phyloP scores from a whole-genome alignment of 1,140 invertebrate species.

The Bicyclus anynana region DNA sequence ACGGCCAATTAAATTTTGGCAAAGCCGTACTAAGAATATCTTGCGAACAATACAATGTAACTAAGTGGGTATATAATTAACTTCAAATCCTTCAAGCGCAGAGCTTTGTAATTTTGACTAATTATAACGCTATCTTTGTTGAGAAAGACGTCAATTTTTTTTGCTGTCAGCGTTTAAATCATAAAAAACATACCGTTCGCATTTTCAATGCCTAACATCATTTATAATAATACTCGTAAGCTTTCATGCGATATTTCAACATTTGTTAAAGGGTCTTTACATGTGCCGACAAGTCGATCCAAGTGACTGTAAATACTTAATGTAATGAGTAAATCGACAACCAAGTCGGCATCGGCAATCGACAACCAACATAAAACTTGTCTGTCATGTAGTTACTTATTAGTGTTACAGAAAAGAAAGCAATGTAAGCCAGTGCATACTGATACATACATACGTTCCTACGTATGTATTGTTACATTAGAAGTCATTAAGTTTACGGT shows the following conservation, averaged over 20 bases:
- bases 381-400: too few relatives aligned
- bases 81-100: slow-evolving; percentile 5
- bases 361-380: too few relatives aligned
- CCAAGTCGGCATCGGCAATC: too few relatives aligned
- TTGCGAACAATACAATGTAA: neutral
- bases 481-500: too few relatives aligned
- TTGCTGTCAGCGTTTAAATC: slow-evolving; percentile 13
- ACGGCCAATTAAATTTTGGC: neutral
- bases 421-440: too few relatives aligned
- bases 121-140: slow-evolving; percentile 35
- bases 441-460: too few relatives aligned
- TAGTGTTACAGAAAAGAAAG: too few relatives aligned
- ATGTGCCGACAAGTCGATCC: neutral
- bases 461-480: too few relatives aligned
- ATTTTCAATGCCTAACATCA: slow-evolving; percentile 33
- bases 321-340: too few relatives aligned
- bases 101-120: slow-evolving; percentile 25
- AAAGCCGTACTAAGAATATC: neutral
- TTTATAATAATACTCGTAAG: slow-evolving; percentile 63
- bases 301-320: neutral
- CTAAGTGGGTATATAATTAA: neutral
- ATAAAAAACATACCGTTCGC: slow-evolving; percentile 45
- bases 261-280: neutral
- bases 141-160: slow-evolving; percentile 6
- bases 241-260: slow-evolving; percentile 56